Evolutionary conservation across 1,140 invertebrate species (phyloP).

Genomic region (Dolichoris vasculosae): DNA sequence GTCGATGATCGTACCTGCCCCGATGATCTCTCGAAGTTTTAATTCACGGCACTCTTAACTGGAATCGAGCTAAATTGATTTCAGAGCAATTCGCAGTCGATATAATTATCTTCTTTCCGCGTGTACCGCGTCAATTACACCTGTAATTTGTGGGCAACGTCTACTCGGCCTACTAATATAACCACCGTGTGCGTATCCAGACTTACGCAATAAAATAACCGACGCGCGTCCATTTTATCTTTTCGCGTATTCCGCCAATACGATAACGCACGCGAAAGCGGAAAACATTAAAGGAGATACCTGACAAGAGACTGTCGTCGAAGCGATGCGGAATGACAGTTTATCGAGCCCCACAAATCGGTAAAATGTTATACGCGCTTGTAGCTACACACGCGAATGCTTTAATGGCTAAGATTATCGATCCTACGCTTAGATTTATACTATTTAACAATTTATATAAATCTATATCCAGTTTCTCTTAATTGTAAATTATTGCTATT

Average conservation of each 20-base stretch:
- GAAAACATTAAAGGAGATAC: slow-evolving; percentile 46
- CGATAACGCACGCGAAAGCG: slow-evolving; percentile 37
- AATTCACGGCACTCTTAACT: slow-evolving; percentile 30
- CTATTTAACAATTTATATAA: slow-evolving; percentile 35
- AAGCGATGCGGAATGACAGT: slow-evolving; percentile 41
- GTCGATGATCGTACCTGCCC: neutral
- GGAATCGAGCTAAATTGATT: slow-evolving; percentile 46
- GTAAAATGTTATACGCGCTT: neutral
- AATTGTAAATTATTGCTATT: slow-evolving; percentile 15
- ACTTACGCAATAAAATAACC: slow-evolving; percentile 39
- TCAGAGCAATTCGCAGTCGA: slow-evolving; percentile 30
- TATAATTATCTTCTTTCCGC: slow-evolving; percentile 46
- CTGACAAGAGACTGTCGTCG: slow-evolving; percentile 45
- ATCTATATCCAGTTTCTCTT: slow-evolving; percentile 29
- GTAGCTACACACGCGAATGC: neutral
- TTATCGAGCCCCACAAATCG: slow-evolving; percentile 41
- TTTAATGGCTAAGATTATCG: slow-evolving; percentile 42
- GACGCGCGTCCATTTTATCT: slow-evolving; percentile 43
- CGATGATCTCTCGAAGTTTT: neutral
- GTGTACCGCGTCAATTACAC: slow-evolving; percentile 46
- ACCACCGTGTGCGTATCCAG: neutral
- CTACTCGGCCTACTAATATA: neutral
- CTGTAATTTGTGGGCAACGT: slow-evolving; percentile 44
- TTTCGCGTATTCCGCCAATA: slow-evolving; percentile 26
- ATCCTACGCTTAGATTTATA: slow-evolving; percentile 14